phyloP scores from a whole-genome alignment of 2,888 invertebrate genomes.

The Lucinisca nassula region DNA sequence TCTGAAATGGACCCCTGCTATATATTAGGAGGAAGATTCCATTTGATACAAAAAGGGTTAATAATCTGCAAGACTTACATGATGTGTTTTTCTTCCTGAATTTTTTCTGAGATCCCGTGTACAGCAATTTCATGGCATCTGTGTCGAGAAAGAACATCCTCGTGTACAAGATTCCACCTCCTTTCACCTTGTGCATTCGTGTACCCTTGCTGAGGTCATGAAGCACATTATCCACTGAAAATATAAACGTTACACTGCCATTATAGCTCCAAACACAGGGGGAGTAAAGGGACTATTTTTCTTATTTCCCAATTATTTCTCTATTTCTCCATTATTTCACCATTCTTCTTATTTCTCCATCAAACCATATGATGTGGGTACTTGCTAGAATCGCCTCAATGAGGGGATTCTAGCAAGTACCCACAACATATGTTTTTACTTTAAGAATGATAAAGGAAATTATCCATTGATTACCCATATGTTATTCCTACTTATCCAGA shows the following conservation, averaged over 20 bases:
- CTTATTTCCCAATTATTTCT: background rate
- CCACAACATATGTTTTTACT: too few species aligned
- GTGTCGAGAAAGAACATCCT: slow-evolving; percentile 79
- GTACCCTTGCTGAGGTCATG: slow-evolving; percentile 73
- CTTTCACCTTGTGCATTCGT: slow-evolving; percentile 79
- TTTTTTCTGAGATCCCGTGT: slow-evolving; percentile 80
- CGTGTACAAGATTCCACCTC: slow-evolving; percentile 77
- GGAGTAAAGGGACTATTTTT: too few species aligned
- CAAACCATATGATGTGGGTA: background rate
- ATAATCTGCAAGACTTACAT: slow-evolving; percentile 75
- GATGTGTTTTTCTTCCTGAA: slow-evolving; percentile 76
- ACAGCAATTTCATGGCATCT: slow-evolving; percentile 79
- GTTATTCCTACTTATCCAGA: too few species aligned
- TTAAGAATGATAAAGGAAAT: too few species aligned
- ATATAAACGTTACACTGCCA: background rate
- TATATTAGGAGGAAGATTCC: too few species aligned
- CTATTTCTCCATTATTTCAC: background rate
- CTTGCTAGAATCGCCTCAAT: background rate
- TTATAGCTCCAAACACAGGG: too few species aligned
- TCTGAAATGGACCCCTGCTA: too few species aligned
- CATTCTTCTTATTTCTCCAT: background rate
- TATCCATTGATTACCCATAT: too few species aligned
- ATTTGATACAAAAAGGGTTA: too few species aligned
- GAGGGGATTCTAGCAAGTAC: too few species aligned
- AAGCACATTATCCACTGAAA: slow-evolving; percentile 81